Evolutionary conservation across 2,888 invertebrate species (phyloP), one percentile per base, ranked within the genome.

Genomic region (Axea sp.): DNA sequence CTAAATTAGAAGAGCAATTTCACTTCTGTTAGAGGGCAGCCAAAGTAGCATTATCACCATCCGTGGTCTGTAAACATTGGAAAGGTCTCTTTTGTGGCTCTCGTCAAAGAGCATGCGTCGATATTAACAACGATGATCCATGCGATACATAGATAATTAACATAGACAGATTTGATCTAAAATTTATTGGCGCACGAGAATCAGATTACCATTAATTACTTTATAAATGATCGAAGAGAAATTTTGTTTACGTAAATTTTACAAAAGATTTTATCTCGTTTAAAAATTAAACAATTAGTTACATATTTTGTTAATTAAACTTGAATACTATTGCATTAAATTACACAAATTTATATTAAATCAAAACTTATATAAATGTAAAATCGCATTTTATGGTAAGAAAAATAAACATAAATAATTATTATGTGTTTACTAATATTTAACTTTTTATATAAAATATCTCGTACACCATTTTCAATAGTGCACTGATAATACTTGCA

Each of bases 1-100:
- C 76, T 81, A 81, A 62, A 78, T 79, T 77, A 79, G 80, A 80
- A 80, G 78, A 81, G 78, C 37, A 62, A 67, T 78, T 81, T 87
- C 85, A 85, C 84, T 86, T 83, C 84, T 85, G 86, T 87, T 86
- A 87, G 83, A 85, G 87, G 83, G 86, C 86, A 80, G 86, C 86
- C 87, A 87, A 82, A 81, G 85, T 86, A 83, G 86, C 81, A 76
- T 80, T 86, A 84, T 87, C 87, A 81, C 82, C 87, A 83, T 87
- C 87, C 86, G 83, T 83, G 81, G 83, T 87, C 87, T 87, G 87
- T 81, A 84, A 86, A 87, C 80, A 84, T 81, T 81, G 85, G 82
- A 84, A 80, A 84, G 78, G 80, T 83, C 82, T 84, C 79, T 83
- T 83, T 77, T 83, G 80, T 82, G 79, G 77, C 77, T 82, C 81